Evolutionary conservation across 2,888 invertebrate species (phyloP), one percentile per base, ranked within the genome.

Genomic region (Aelia acuminata): DNA sequence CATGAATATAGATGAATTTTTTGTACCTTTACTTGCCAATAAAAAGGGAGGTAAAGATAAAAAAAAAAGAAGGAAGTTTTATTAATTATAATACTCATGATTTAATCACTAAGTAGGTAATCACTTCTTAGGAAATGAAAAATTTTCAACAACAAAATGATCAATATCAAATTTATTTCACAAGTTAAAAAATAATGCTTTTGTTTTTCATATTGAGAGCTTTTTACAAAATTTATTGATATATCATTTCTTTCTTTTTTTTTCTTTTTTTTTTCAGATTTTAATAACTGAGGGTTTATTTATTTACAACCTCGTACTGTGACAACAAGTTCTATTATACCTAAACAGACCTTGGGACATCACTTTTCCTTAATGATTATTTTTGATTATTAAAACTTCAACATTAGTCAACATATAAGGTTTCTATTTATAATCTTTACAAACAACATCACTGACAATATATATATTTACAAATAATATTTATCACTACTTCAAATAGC

Each of bases 301-400:
- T 70, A 70, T 80, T 80, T 80, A 80, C 80, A 80, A 80, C 80
- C 80, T 80, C 43, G 43, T n/a, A 80, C 80, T 80, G 80, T 80
- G 80, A 80, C 80, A 80, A 80, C 80, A 80, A 80, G 43, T 35
- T 80, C 80, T 80, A 80, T 80, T 80, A 80, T 35, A 80, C 18
- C 43, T 47, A 80, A 80, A 43, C 43, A 43, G 43, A 80, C 22
- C 1, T 5, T 13, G 11, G 85, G 50, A 39, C 53, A 85, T 49
- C 53, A 85, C 35, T 50, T 57, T 80, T 53, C 22, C 85, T 85
- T 53, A 49, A 85, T 53, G 20, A 85, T 49, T 85, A 85, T 49
- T 85, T 85, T 85, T 85, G 85, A 85, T 85, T 85, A 50, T 35
- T 50, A 85, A n/a, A 85, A 22, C 49, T 39, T 85, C 50, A 50